Evolutionary conservation across 2,113 vertebrate species (phyloP).

Genomic region (Atlantisia rogersi): DNA sequence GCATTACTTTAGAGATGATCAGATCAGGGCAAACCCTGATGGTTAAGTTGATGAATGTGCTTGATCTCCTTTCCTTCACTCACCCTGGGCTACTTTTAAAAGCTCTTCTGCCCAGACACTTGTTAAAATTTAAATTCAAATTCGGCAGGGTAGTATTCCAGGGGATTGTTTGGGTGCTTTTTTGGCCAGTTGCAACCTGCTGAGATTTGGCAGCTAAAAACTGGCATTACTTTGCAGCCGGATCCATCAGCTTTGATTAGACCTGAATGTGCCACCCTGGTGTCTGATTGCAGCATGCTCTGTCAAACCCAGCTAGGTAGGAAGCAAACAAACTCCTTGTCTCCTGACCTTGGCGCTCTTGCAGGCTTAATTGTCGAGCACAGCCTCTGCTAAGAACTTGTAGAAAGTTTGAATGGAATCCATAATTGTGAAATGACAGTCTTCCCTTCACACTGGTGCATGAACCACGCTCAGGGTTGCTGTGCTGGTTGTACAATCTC

Average conservation of each 20-base stretch:
- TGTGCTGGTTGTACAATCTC: neutral
- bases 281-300: neutral
- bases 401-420: neutral
- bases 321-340: neutral
- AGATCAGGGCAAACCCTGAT: neutral
- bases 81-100: neutral
- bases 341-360: neutral
- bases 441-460: neutral
- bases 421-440: accelerated
- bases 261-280: neutral
- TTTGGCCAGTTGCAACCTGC: neutral
- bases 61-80: neutral
- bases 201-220: neutral
- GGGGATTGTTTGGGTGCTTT: neutral
- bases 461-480: accelerated
- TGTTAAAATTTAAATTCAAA: neutral
- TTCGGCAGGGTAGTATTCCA: neutral
- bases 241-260: neutral
- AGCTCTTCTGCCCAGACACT: neutral
- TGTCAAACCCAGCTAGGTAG: neutral
- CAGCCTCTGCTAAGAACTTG: neutral
- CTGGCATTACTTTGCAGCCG: neutral
- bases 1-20: accelerated
- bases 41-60: neutral
- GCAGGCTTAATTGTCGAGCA: neutral